These are phyloP conservation scores for Onthophagus taurus DNA, from an alignment of 1,140 invertebrate genomes.

Conservation along the genomic window DNA sequence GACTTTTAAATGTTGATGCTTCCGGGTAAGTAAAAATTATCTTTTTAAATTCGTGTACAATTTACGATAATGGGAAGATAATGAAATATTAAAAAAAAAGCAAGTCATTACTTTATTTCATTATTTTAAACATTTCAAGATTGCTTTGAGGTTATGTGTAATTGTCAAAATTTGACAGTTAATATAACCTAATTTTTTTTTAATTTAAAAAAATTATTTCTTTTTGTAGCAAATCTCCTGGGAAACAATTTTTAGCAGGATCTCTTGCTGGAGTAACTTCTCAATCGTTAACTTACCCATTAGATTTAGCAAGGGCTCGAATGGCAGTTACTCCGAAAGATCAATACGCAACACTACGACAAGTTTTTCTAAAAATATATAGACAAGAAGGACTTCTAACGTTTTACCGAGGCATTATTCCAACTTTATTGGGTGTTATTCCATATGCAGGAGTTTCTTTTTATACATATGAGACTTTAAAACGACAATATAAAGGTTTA, in stretches of 20 bases:
- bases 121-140: too few species aligned
- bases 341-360: conserved; percentile 50
- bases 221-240: conserved; percentile 23
- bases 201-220: not conserved
- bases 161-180: too few species aligned
- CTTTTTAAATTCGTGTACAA: not conserved
- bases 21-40: conserved; percentile 42
- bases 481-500: conserved; percentile 66
- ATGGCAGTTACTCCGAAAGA: conserved; percentile 89
- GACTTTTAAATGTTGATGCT: conserved; percentile 59
- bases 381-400: conserved; percentile 66
- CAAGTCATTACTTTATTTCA: too few species aligned
- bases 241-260: conserved; percentile 71
- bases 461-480: conserved; percentile 93
- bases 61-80: not conserved
- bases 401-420: conserved; percentile 80
- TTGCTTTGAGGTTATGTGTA: too few species aligned
- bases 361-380: conserved; percentile 77
- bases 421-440: conserved; percentile 89
- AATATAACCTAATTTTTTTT: not conserved
- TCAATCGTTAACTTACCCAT: conserved; percentile 86
- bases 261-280: conserved; percentile 91
- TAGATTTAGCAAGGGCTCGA: conserved; percentile 92
- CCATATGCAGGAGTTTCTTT: conserved; percentile 97
- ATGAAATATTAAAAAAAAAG: too few species aligned